Evolutionary conservation across 37 sponge, comb jelly and placozoan genomes (phyloP).

Genomic region (Bolinopsis microptera): DNA sequence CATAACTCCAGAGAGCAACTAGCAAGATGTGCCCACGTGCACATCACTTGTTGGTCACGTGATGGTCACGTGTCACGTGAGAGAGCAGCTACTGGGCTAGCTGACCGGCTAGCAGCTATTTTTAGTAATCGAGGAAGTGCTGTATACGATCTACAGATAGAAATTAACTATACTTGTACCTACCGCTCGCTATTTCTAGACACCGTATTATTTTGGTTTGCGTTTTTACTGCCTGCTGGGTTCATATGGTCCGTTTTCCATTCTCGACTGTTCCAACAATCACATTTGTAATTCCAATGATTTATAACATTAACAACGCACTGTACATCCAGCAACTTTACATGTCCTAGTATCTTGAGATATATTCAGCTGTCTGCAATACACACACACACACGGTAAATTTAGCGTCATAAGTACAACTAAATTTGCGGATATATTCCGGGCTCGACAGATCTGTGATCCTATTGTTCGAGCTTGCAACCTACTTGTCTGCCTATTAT

Average conservation of each 20-base stretch:
- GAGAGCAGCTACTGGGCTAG: neutral
- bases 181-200: neutral
- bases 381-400: neutral
- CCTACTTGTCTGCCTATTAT: no score
- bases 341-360: neutral
- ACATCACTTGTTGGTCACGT: neutral
- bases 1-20: neutral
- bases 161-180: neutral
- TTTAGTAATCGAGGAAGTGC: neutral
- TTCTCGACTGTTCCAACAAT: no score
- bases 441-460: no score
- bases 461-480: no score
- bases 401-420: neutral
- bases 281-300: no score
- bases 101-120: neutral
- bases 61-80: neutral
- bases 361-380: neutral
- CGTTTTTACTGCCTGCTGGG: no score
- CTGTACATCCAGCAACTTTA: no score
- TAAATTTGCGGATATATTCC: neutral
- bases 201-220: no score
- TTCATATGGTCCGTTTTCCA: no score
- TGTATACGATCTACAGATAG: neutral
- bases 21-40: neutral
- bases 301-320: no score